Base-by-base conservation (phyloP, 2,113 vertebrate genomes). In the Puffinus mauretanicus region DNA sequence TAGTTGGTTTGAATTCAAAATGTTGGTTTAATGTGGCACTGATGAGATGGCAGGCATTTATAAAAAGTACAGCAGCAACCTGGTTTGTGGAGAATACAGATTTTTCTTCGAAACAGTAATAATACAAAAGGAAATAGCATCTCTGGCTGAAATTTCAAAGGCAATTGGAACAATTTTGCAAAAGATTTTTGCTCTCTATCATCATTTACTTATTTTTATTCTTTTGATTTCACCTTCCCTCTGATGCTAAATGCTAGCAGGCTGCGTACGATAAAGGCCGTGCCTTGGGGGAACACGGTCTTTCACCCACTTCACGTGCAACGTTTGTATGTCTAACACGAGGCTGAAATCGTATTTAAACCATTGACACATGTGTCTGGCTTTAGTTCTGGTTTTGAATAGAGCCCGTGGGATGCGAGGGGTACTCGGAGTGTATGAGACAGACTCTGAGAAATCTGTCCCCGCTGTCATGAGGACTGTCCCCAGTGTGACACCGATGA, bases 1-100 rank as follows among this genome's bases (percentile, higher is more conserved):
- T 7, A 11, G 87, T 8, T 7, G 82, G 87, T 49, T 90, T 67
- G 96, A 93, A 92, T 95, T 7, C 1, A 1, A 88, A 92, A 90
- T 76, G 79, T 88, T 90, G 90, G 93, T 88, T 97, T 96, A 95
- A 94, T 86, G 90, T 61, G 93, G 82, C 11, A 27, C 90, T 96
- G 93, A 95, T 81, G 93, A 82, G 91, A 57, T n/a, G 62, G 82
- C 76, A 95, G 77, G 86, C 71, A 12, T 86, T 94, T 78, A 86
- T 55, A 40, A 60, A 55, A 91, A 86, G 73, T n/a, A 22, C 72
- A 73, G 93, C 71, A 24, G 87, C 82, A 72, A 70, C 72, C 79
- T 2, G 78, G 51, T 67, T 77, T 88, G 75, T 36, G 90, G 77
- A 69, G 90, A 92, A 95, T 58, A 92, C 73, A 51, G 70, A 77